Evolutionary conservation across 2,797 vertebrate genomes (phyloP).

Genomic region (Danio albolineatus): DNA sequence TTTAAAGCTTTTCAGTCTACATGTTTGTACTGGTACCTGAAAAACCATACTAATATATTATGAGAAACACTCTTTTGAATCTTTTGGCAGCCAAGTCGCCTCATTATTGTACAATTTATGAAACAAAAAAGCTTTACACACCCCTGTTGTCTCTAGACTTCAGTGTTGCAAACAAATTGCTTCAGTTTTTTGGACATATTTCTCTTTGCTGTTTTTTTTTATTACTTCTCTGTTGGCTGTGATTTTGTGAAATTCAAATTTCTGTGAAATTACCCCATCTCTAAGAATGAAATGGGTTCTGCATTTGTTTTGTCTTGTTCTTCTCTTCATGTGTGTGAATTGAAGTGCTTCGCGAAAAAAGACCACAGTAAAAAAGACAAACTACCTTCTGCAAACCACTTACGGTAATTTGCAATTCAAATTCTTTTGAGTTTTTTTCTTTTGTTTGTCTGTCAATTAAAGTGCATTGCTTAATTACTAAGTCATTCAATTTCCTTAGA

Average conservation of each 20-base stretch:
- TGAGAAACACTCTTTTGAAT: conserved; percentile 13
- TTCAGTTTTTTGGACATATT: background rate
- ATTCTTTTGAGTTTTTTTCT: background rate
- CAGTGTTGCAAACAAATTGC: conserved; percentile 10
- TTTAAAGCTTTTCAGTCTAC: conserved; percentile 5
- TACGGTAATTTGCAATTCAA: too few relatives aligned
- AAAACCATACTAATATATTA: conserved; percentile 1
- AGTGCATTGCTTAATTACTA: background rate
- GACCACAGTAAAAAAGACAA: too few relatives aligned
- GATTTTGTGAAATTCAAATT: background rate
- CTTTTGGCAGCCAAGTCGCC: background rate
- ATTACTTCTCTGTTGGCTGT: background rate
- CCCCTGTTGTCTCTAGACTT: conserved; percentile 24
- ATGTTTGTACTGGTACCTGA: conserved; percentile 8
- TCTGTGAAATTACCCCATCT: background rate
- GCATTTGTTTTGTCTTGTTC: too few relatives aligned
- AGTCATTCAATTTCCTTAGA: too few relatives aligned
- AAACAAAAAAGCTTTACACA: conserved; percentile 15
- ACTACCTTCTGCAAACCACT: too few relatives aligned
- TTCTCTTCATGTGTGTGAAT: too few relatives aligned
- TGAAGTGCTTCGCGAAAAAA: too few relatives aligned
- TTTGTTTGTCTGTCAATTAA: background rate
- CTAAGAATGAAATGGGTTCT: too few relatives aligned
- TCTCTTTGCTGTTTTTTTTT: background rate
- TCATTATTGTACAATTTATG: conserved; percentile 10